Evolutionary conservation across 2,888 invertebrate genomes (phyloP).

Genomic region (Agonopterix arenella): DNA sequence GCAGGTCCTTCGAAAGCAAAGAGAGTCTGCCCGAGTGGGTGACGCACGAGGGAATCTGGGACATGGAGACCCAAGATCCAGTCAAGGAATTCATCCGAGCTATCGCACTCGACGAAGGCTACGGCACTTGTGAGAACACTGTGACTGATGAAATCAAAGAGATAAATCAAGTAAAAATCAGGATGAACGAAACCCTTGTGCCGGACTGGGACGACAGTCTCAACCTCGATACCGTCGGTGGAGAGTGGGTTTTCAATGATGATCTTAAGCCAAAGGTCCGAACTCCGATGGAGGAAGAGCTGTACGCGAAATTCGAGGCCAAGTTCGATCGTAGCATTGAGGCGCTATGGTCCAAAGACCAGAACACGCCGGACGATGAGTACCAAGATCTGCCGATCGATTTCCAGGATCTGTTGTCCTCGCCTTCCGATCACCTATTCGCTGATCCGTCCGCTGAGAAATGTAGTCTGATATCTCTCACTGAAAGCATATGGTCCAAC

Average conservation of each 20-base stretch:
- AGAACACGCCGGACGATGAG: conserved; percentile 70
- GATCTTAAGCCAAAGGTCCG: conserved; percentile 42
- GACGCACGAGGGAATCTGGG: conserved; percentile 70
- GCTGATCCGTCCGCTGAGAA: conserved; percentile 58
- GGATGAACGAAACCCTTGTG: conserved; percentile 41
- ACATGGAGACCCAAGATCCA: conserved; percentile 67
- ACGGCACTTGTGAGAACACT: conserved; percentile 71
- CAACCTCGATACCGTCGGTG: conserved; percentile 28
- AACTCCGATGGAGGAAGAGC: conserved; percentile 64
- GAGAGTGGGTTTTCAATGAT: conserved; percentile 50
- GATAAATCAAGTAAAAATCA: conserved; percentile 34
- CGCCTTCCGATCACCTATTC: conserved; percentile 71
- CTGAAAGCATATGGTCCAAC: conserved; percentile 53
- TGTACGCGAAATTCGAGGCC: conserved; percentile 78
- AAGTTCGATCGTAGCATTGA: conserved; percentile 83
- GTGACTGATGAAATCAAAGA: conserved; percentile 54
- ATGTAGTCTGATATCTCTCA: conserved; percentile 44
- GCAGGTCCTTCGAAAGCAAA: conserved; percentile 61
- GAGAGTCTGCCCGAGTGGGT: conserved; percentile 75
- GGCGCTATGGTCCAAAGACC: conserved; percentile 79
- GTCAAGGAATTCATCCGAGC: conserved; percentile 68
- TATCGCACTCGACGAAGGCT: conserved; percentile 67
- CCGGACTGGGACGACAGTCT: conserved; percentile 58
- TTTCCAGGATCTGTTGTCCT: conserved; percentile 76
- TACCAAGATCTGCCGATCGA: conserved; percentile 79